These are phyloP conservation scores for Melieria omissa DNA, from an alignment of 2,888 invertebrate genomes.

Conservation along the genomic window DNA sequence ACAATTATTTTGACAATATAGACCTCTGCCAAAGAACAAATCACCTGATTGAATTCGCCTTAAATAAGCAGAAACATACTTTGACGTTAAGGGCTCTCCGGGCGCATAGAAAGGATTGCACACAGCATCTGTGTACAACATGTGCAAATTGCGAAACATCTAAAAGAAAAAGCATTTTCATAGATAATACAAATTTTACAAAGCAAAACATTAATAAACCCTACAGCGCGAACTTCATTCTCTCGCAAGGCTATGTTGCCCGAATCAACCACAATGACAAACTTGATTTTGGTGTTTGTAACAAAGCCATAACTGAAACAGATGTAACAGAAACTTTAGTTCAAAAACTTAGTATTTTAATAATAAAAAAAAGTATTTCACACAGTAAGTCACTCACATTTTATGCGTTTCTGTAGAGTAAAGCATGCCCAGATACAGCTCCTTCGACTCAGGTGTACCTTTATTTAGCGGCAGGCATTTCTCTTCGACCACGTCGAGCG, in stretches of 20 bases:
- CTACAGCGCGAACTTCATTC: slow-evolving; percentile 91
- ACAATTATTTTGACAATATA: too few species aligned
- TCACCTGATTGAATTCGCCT: not conserved
- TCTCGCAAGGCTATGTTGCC: slow-evolving; percentile 88
- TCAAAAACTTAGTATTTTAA: not conserved
- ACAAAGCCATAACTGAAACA: slow-evolving; percentile 88
- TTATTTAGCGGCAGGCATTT: slow-evolving; percentile 70
- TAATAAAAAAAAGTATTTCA: not conserved
- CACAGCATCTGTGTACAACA: slow-evolving; percentile 91
- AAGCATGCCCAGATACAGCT: slow-evolving; percentile 89
- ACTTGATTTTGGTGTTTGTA: slow-evolving; percentile 96
- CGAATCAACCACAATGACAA: slow-evolving; percentile 92
- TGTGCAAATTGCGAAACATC: slow-evolving; percentile 91
- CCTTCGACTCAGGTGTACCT: slow-evolving; percentile 80
- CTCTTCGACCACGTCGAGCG: slow-evolving; percentile 66
- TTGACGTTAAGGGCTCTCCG: slow-evolving; percentile 87
- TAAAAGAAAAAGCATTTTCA: slow-evolving; percentile 55
- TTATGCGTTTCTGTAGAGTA: slow-evolving; percentile 96
- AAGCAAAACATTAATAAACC: not conserved
- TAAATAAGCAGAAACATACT: slow-evolving; percentile 70
- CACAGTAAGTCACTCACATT: slow-evolving; percentile 74
- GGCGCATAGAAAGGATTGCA: slow-evolving; percentile 98
- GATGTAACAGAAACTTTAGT: not conserved
- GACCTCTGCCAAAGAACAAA: not conserved
- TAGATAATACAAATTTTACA: slow-evolving; percentile 15